A percentile compares a stretch with the other conserved stretches of the same genome.
Evolutionary conservation across 2,113 vertebrate species (phyloP).

Genomic region (Bambusicola thoracicus): DNA sequence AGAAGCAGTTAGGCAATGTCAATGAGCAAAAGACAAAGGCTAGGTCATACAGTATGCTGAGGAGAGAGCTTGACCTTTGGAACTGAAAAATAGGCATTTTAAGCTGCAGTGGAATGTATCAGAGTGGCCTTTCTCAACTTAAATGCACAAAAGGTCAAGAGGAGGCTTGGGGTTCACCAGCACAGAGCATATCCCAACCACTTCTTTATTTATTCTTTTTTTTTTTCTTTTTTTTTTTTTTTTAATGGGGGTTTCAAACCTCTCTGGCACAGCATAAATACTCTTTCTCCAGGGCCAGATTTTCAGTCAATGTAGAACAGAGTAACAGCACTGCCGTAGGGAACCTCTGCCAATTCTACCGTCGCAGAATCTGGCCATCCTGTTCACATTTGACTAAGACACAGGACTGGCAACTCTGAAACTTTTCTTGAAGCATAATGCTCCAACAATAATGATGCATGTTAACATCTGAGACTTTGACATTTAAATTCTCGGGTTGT

Average conservation of each 20-base stretch:
- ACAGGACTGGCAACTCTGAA: conserved; percentile 46
- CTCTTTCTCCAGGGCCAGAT: conserved; percentile 48
- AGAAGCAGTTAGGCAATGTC: conserved; percentile 47
- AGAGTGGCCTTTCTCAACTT: conserved; percentile 64
- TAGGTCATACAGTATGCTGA: conserved; percentile 53
- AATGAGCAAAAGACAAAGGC: conserved; percentile 52
- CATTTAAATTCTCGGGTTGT: conserved; percentile 58
- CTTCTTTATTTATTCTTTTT: conserved; percentile 60
- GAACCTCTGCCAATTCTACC: conserved; percentile 21
- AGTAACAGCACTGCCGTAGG: conserved; percentile 3
- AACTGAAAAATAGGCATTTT: conserved; percentile 75
- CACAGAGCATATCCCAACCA: conserved; percentile 52
- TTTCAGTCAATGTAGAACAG: conserved; percentile 54
- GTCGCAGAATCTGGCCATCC: conserved; percentile 55
- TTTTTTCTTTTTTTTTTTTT: no score
- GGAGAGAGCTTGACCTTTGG: conserved; percentile 67
- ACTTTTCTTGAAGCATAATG: conserved; percentile 49
- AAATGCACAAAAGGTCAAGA: conserved; percentile 71
- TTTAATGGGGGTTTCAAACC: neutral
- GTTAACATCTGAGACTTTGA: conserved; percentile 50
- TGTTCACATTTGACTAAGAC: conserved; percentile 11
- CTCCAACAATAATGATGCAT: conserved; percentile 55
- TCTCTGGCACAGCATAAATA: conserved; percentile 53
- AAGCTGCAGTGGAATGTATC: conserved; percentile 76
- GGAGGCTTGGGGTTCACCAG: conserved; percentile 69